phyloP scores from a whole-genome alignment of 2,888 invertebrate genomes.

The Unio delphinus region DNA sequence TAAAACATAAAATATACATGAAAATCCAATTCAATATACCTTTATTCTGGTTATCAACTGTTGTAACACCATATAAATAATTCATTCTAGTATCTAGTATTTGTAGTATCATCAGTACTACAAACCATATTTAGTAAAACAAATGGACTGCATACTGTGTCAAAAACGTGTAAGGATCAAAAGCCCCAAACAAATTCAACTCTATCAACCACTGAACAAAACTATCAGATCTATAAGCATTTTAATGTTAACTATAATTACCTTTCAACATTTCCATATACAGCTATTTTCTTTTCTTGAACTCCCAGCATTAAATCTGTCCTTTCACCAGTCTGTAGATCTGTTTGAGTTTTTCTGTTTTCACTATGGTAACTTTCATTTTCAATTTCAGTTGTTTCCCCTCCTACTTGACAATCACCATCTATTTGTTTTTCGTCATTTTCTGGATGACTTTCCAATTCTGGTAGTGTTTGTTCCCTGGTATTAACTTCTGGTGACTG shows the following conservation, averaged over 20 bases:
- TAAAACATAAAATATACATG: no score
- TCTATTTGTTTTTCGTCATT: background rate
- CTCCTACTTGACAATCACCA: background rate
- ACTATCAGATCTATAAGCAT: no score
- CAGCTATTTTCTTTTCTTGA: background rate
- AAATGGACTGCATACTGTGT: no score
- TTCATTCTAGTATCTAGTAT: no score
- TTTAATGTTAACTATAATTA: background rate
- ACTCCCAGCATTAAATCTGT: background rate
- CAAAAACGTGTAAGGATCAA: no score
- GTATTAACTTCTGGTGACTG: background rate
- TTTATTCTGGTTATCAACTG: no score
- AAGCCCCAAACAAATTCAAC: no score
- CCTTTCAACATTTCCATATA: background rate
- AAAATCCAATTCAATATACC: no score
- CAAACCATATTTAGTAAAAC: no score
- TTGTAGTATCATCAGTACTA: no score
- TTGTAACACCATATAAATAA: no score
- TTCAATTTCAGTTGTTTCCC: conserved; percentile 1
- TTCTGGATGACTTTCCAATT: background rate
- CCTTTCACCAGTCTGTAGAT: background rate
- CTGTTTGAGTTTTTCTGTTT: background rate
- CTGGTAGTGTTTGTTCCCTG: background rate
- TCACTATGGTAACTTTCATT: conserved; percentile 1
- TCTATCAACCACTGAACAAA: no score